phyloP scores from a whole-genome alignment of 2,113 vertebrate species.

The Strix aluco region DNA sequence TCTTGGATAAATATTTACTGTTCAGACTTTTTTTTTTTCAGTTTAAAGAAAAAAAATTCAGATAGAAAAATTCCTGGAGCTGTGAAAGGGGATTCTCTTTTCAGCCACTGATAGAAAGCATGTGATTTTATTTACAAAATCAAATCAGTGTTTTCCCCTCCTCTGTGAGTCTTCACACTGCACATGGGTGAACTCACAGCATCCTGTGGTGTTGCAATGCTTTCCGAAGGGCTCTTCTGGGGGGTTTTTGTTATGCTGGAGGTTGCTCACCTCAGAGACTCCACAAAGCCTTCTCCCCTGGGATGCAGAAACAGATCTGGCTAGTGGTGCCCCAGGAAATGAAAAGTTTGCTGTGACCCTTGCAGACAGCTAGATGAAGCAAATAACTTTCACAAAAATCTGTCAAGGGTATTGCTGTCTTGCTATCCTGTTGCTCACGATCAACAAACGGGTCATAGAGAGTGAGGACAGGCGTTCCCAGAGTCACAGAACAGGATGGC shows the following conservation, averaged over 20 bases:
- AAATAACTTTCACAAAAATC: neutral
- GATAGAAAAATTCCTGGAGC: constrained; percentile 23
- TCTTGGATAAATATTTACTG: constrained; percentile 68
- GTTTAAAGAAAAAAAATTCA: neutral
- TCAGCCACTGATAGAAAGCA: neutral
- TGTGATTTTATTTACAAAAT: constrained; percentile 35
- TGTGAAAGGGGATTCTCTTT: constrained; percentile 16
- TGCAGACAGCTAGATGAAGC: neutral
- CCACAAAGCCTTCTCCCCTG: neutral
- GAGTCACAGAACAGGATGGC: neutral
- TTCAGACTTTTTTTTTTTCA: neutral
- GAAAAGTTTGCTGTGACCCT: neutral
- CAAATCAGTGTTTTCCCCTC: neutral
- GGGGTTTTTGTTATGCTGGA: neutral
- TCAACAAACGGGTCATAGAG: neutral
- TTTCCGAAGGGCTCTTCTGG: neutral
- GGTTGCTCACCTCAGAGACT: constrained; percentile 8
- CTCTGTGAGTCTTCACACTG: neutral
- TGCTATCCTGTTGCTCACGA: neutral
- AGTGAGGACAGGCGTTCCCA: neutral
- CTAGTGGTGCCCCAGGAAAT: neutral
- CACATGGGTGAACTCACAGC: neutral
- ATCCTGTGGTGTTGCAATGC: neutral
- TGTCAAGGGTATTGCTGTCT: neutral
- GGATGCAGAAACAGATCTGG: neutral